Base-by-base conservation (phyloP, 2,888 invertebrate species). In the Tachina lurida region DNA sequence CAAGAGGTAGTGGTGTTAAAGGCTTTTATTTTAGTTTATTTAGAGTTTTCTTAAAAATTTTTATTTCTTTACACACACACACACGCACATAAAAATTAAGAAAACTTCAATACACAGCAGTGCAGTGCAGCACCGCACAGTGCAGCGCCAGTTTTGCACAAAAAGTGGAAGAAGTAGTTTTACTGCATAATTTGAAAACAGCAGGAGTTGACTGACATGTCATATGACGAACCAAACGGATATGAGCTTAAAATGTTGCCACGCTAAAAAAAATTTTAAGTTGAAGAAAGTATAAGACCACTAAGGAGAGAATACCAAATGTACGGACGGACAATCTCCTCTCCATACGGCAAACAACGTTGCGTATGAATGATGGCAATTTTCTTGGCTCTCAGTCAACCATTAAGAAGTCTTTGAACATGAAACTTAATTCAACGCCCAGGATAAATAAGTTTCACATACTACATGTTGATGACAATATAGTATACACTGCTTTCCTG, bases 171-270 rank as follows among this genome's bases (percentile, higher is more conserved):
- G 78, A 67, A 43, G 71, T 79, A 83, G 85, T 86, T 86, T 83
- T 86, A 71, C 85, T 83, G 85, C 82, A 86, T 86, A 86, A 86
- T 83, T 86, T 86, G 62, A 78, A 83, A 86, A 76, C 85, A 86
- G 85, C 85, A 86, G 85, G 85, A 86, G 82, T 83, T 86, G 85
- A 79, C 82, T 86, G 85, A 83, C 85, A 86, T 86, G 85, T 79
- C 85, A 86, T 60, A 60, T 86, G 85, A 86, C 71, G 78, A 67
- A 71, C 70, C 75, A 52, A 83, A 83, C 82, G 85, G 85, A 83
- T 86, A 79, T 83, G 79, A 86, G 82, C 79, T 82, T 86, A 71
- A 86, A 86, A 83, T 86, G 85, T 76, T 86, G 85, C 82, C 85
- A 86, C 79, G 82, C 71, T 81, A 15, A 58, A 79, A 78, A 71